Conservation (phyloP, 2,113 vertebrate species). For the Cepphus grylle region DNA sequence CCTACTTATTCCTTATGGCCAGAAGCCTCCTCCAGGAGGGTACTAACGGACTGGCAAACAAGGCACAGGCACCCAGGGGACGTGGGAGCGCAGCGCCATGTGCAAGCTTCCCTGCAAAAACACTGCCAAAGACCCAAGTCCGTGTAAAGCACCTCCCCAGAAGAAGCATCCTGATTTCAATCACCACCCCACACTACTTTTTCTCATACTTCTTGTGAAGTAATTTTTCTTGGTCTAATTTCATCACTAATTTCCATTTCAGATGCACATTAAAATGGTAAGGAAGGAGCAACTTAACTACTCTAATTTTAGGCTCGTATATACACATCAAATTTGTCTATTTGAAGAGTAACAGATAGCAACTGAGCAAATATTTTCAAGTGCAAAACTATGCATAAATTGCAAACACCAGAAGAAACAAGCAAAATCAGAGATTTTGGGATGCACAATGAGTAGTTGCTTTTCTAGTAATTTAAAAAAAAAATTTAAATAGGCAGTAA, state of each 20-base stretch:
- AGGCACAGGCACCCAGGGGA: background rate
- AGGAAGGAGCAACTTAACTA: background rate
- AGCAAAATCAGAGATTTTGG: background rate
- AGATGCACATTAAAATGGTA: background rate
- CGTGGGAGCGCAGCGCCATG: background rate
- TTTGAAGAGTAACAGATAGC: slow-evolving; percentile 18
- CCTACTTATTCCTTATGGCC: background rate
- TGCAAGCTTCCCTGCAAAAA: background rate
- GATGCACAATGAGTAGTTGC: background rate
- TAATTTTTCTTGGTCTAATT: background rate
- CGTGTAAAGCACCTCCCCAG: background rate
- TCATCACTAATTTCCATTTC: slow-evolving; percentile 11
- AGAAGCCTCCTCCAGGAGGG: background rate
- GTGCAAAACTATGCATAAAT: background rate
- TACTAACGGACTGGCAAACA: background rate
- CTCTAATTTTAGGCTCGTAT: background rate
- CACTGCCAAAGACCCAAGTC: background rate
- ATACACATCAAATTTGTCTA: no score
- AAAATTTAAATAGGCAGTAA: background rate
- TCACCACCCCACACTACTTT: background rate
- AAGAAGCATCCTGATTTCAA: background rate
- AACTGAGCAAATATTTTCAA: slow-evolving; percentile 14
- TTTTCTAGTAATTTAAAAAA: background rate
- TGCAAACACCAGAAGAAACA: background rate
- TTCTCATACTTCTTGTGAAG: background rate